phyloP scores from a whole-genome alignment of 1,140 invertebrate species.

The Meloidogyne chitwoodi region DNA sequence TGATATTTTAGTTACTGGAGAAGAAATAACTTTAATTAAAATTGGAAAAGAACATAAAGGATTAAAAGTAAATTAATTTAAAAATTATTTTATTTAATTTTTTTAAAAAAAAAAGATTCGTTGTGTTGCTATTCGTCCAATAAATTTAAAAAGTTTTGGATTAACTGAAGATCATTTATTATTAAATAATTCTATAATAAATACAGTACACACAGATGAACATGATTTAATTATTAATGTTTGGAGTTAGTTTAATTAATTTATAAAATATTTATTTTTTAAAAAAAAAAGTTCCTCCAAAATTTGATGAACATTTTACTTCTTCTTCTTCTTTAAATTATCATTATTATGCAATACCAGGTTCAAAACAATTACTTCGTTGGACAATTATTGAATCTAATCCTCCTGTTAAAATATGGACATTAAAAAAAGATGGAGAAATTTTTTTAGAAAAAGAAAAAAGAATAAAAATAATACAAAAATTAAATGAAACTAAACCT shows the following conservation, averaged over 20 bases:
- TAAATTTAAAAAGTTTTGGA: conserved; percentile 4
- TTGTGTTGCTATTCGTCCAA: conserved; percentile 32
- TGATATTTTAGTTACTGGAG: background rate
- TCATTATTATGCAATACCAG: conserved; percentile 14
- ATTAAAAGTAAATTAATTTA: conserved; percentile 27
- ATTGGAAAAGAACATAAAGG: conserved; percentile 20
- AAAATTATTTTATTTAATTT: background rate
- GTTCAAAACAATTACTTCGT: conserved; percentile 16
- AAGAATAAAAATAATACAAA: conserved; percentile 14
- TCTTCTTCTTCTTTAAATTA: background rate
- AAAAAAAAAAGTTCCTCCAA: background rate
- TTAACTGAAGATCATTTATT: background rate
- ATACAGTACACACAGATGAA: conserved; percentile 32
- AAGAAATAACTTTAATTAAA: background rate
- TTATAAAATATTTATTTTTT: background rate
- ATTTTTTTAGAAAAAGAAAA: conserved; percentile 20
- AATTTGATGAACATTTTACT: background rate
- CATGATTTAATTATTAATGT: conserved; percentile 20
- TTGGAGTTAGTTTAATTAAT: conserved; percentile 7
- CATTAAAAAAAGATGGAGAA: conserved; percentile 30
- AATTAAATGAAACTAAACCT: conserved; percentile 11
- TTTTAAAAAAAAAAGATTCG: conserved; percentile 5
- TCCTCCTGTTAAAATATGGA: conserved; percentile 31
- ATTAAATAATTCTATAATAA: conserved; percentile 18
- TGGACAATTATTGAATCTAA: conserved; percentile 38